Evolutionary conservation across 2,797 vertebrate species (phyloP), one percentile per base, ranked within the genome.

Genomic region (Gambelia wislizenii): DNA sequence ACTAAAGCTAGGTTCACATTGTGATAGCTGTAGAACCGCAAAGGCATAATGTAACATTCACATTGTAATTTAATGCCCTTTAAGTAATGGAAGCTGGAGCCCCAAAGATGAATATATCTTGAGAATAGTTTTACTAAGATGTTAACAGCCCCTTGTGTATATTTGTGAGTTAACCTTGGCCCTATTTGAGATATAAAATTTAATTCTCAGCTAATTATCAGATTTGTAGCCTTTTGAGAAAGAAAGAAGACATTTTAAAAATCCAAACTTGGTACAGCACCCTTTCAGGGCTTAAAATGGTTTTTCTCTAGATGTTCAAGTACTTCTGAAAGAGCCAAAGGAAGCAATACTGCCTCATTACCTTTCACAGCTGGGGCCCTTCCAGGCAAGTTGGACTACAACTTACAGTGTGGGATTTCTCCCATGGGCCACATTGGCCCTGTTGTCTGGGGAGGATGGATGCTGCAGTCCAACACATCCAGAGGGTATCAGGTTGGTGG

Each of bases 241-340:
- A 87, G 83, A 47, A 84, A 39, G 36, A 42, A 1, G 39, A 54
- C 93, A 54, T 76, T 90, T 87, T 44, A 44, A 47, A 49, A 18
- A 1, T 30, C 12, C 90, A 91, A 85, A 91, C 0, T 10, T 91
- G 33, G 16, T 49, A 75, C 27, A 10, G 69, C 49, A 92, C 49
- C 80, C 89, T 72, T 91, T 87, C 30, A 86, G 90, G 90, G 89
- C 85, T 91, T n/a, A 89, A 88, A 20, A 93, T 93, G 90, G 82
- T 87, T 88, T 88, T 69, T 78, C 75, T 92, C 91, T 93, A 95
- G 92, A 90, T 95, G 93, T 95, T 96, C 88, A 94, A 72, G 67
- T 94, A 86, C 83, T 89, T 93, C 8, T 94, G 89, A 94, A 94
- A 94, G 76, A 49, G 93, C 86, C 84, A 84, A 93, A 87, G 80